These are phyloP conservation scores for Cyanoderma ruficeps DNA, from an alignment of 2,113 vertebrate species.

Conservation along the genomic window DNA sequence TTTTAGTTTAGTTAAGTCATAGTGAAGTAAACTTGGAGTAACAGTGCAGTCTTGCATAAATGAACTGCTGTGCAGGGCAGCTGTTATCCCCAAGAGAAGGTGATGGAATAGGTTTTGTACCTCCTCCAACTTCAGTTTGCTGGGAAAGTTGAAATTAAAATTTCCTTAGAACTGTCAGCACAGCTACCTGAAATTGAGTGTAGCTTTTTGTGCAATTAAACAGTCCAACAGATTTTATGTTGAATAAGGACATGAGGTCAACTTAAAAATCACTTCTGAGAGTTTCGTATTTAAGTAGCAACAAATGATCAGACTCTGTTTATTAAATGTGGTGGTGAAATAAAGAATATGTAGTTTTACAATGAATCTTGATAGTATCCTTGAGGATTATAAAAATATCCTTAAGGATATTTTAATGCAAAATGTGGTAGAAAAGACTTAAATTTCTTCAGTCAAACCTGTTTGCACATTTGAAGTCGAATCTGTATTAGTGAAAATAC, in stretches of 20 bases:
- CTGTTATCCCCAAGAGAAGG: neutral
- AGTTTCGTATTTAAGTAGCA: neutral
- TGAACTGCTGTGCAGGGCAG: neutral
- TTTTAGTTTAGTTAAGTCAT: neutral
- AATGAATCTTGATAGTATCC: neutral
- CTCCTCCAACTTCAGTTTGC: neutral
- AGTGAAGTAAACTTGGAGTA: neutral
- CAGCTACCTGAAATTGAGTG: neutral
- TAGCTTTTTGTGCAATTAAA: neutral
- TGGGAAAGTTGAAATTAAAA: neutral
- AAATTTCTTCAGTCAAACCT: neutral
- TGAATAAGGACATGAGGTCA: neutral
- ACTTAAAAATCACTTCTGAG: neutral
- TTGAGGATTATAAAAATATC: neutral
- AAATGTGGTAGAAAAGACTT: neutral
- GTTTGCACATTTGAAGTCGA: neutral
- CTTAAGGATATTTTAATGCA: neutral
- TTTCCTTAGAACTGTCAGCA: neutral
- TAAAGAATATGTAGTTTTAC: neutral
- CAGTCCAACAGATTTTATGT: neutral
- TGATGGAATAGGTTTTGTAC: neutral
- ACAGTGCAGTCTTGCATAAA: neutral
- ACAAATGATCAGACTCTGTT: neutral
- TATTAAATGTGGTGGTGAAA: neutral
- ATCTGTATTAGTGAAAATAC: neutral